phyloP scores from a whole-genome alignment of 2,888 invertebrate species.

The Argyresthia albistria region DNA sequence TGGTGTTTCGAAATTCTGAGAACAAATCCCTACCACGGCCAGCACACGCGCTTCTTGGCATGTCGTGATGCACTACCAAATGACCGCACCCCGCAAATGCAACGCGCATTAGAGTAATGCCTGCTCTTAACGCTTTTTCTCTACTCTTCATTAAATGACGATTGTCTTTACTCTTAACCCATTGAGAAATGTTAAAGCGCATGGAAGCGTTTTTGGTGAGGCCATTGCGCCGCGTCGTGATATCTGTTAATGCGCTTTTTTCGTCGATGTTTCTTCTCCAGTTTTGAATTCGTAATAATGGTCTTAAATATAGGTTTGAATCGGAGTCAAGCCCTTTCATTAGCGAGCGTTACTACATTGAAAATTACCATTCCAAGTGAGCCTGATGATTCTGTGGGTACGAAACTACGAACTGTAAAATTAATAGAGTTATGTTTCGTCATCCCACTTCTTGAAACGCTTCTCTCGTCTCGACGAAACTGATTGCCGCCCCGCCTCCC shows the following conservation, averaged over 20 bases:
- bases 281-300: not conserved
- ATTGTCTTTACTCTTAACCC: conserved; percentile 34
- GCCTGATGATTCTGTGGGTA: conserved; percentile 36
- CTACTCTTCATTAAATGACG: conserved; percentile 22
- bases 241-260: too few relatives aligned
- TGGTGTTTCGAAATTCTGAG: not conserved
- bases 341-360: conserved; percentile 9
- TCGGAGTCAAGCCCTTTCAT: not conserved
- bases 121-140: conserved; percentile 29
- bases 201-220: conserved; percentile 19
- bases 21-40: conserved; percentile 4
- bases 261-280: too few relatives aligned
- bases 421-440: conserved; percentile 45
- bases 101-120: conserved; percentile 48
- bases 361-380: conserved; percentile 11
- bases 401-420: conserved; percentile 26
- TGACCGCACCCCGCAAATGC: conserved; percentile 39
- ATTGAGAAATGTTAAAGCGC: conserved; percentile 36
- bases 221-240: conserved; percentile 13
- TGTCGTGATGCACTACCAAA: conserved; percentile 52
- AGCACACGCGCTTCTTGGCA: not conserved
- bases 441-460: conserved; percentile 35
- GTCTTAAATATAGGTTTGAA: not conserved
- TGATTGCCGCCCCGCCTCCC: conserved; percentile 25
- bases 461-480: conserved; percentile 41